Conservation (phyloP, 2,888 invertebrate species). For the Eupithecia dodoneata region DNA sequence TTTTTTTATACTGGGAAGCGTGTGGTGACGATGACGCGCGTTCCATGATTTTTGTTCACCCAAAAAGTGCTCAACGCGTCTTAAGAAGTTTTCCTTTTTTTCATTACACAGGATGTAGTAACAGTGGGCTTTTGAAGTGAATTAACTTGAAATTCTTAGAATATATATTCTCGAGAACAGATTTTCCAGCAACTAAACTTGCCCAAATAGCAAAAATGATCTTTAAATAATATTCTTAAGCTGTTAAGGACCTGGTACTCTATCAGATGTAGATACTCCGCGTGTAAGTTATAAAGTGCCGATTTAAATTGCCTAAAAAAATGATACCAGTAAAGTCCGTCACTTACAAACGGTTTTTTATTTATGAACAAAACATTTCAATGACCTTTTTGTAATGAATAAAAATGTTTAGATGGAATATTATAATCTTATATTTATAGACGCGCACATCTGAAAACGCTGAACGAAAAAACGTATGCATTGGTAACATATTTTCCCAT, state of each 20-base stretch:
- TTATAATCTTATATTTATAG: constrained; percentile 27
- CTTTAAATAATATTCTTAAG: not conserved
- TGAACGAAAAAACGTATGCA: not conserved
- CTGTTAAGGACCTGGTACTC: not conserved
- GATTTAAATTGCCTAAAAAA: not conserved
- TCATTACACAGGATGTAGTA: no score
- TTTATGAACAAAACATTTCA: constrained; percentile 41
- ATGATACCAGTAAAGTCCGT: constrained; percentile 25
- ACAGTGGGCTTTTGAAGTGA: no score
- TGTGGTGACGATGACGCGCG: no score
- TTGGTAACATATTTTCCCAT: not conserved
- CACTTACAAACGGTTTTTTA: constrained; percentile 33
- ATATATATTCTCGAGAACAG: no score
- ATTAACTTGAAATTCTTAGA: no score
- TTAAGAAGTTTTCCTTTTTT: no score
- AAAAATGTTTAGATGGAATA: constrained; percentile 39
- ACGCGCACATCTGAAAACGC: not conserved
- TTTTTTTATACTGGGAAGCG: no score
- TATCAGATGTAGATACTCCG: not conserved
- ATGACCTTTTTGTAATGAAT: constrained; percentile 42
- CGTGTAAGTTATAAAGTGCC: not conserved
- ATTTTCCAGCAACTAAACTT: no score
- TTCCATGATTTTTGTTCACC: no score
- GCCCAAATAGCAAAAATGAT: no score
- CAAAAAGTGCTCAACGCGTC: no score